These are phyloP conservation scores for Delichon dasypus DNA, from an alignment of 2,797 vertebrate genomes.

Conservation along the genomic window DNA sequence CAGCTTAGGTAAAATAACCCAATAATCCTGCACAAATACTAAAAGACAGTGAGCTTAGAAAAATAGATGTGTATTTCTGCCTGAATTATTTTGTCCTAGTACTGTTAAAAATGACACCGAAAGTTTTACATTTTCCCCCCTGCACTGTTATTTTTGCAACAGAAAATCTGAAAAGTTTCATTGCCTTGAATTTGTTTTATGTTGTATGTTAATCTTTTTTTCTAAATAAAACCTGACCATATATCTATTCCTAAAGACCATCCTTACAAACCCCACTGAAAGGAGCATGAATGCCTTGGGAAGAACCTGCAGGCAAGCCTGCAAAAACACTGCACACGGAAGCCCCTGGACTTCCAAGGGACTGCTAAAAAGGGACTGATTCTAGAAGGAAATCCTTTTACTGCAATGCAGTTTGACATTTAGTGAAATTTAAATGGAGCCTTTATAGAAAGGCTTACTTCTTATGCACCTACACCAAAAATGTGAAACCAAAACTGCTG, in stretches of 20 bases:
- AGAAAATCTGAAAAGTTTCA: neutral
- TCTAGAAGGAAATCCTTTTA: neutral
- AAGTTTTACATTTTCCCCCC: neutral
- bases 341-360: neutral
- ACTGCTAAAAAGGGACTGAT: neutral
- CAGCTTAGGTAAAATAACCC: constrained; percentile 13
- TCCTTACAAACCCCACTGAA: neutral
- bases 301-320: neutral
- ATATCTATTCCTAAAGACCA: neutral
- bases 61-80: neutral
- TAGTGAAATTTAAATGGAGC: neutral
- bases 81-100: neutral
- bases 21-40: neutral
- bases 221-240: neutral
- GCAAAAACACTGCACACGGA: neutral
- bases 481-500: neutral
- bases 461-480: neutral
- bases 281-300: neutral
- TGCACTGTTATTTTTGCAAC: neutral
- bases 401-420: neutral
- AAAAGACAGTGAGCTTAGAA: neutral
- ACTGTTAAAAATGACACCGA: neutral
- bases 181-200: neutral
- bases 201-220: neutral
- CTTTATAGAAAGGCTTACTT: neutral